Base-by-base conservation (phyloP, 2,113 vertebrate genomes). In the Mesitornis unicolor region DNA sequence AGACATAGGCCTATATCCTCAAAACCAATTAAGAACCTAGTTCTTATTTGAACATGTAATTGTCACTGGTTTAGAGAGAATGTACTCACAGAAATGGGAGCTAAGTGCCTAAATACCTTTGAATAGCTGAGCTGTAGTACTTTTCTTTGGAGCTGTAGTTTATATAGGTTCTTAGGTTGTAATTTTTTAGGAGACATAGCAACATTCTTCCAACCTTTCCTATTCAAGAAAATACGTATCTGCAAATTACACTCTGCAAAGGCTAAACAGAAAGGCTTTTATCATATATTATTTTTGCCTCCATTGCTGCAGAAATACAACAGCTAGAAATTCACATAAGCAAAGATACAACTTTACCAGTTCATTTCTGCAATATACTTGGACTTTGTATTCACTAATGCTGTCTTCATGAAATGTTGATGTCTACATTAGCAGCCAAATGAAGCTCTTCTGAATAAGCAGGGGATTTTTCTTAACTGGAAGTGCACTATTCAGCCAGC, bases 361-460 rank as follows among this genome's bases (percentile, higher is more conserved):
- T 50, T 64, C 16, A 60, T 80, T 90, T 94, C 33, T 79, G 74
- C 78, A 87, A 33, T 59, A 26, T 81, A 31, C 76, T 91, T 91
- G 79, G 78, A 33, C 47, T 91, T 63, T 29, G 26, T 70, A 76
- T 45, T 71, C 76, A 35, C 87, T 95, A 91, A 64, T 50, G 64
- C 33, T 88, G 56, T 74, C 54, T 87, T 84, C 68, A 56, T 80
- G 82, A 93, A 95, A 82, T 51, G 54, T 67, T 89, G 90, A 85
- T 94, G 60, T 42, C 29, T 74, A 57, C 63, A 48, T 89, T 81
- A 89, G 76, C 47, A 82, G 65, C 24, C 68, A 91, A 94, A 94
- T 96, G 40, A 96, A 92, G 47, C 74, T 92, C 51, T 80, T 89
- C 24, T 63, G 45, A 87, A 59, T 87, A 87, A 90, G 78, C 33